These are phyloP conservation scores for Neodiprion virginianus DNA, from an alignment of 1,140 invertebrate species.

Conservation along the genomic window DNA sequence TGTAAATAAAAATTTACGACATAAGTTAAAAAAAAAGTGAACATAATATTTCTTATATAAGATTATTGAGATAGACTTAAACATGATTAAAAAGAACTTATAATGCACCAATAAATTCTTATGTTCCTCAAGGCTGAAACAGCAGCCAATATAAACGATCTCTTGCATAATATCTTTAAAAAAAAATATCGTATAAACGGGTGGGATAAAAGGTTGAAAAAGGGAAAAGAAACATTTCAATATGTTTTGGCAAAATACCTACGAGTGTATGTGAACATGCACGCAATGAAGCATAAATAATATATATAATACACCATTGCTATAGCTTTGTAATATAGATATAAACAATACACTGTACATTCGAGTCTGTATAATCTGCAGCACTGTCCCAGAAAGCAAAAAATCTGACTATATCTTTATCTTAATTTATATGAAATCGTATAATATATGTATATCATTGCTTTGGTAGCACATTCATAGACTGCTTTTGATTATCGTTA, in stretches of 20 bases:
- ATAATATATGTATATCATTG: constrained; percentile 46
- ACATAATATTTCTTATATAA: no score
- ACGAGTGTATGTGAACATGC: background rate
- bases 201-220: background rate
- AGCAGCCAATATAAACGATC: constrained; percentile 49
- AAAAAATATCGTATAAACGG: background rate
- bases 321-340: no score
- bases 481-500: constrained; percentile 40
- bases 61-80: no score
- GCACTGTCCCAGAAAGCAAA: constrained; percentile 6
- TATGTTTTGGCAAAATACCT: background rate
- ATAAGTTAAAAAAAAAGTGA: no score
- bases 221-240: background rate
- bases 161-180: constrained; percentile 49
- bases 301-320: no score
- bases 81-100: background rate
- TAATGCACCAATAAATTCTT: constrained; percentile 28
- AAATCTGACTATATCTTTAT: constrained; percentile 35
- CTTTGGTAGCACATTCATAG: constrained; percentile 50
- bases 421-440: constrained; percentile 44
- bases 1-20: no score
- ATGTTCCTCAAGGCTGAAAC: constrained; percentile 55
- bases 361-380: background rate
- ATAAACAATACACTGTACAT: no score
- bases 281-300: no score